Conservation (phyloP, 2,888 invertebrate species). For the Yponomeuta evonymella region DNA sequence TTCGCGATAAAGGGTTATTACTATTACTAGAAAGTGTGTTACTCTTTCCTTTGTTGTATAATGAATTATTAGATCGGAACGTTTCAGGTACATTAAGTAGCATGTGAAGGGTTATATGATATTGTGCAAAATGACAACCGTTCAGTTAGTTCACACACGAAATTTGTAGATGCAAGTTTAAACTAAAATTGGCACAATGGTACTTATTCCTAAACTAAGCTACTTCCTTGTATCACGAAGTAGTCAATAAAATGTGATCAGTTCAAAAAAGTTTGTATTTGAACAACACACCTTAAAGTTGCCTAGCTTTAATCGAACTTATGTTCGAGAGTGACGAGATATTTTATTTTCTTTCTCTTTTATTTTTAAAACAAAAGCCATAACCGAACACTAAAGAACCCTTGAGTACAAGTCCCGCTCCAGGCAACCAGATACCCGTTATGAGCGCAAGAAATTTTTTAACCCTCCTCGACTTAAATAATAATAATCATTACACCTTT, state of each 20-base stretch:
- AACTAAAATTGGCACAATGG: not conserved
- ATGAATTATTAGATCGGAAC: conserved; percentile 75
- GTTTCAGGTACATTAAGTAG: conserved; percentile 73
- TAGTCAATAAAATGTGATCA: no score
- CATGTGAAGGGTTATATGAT: conserved; percentile 65
- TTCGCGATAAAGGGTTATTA: conserved; percentile 67
- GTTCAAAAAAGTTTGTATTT: no score
- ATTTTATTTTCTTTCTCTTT: no score
- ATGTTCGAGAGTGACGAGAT: no score
- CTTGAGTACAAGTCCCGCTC: conserved; percentile 25
- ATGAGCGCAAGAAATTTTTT: conserved; percentile 48
- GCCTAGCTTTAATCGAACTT: no score
- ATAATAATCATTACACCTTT: conserved; percentile 67
- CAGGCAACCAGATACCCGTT: conserved; percentile 54
- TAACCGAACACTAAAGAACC: not conserved
- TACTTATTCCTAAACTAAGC: no score
- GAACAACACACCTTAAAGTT: no score
- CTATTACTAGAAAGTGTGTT: conserved; percentile 67
- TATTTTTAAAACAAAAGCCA: not conserved
- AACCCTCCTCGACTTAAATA: conserved; percentile 48
- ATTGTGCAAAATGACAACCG: conserved; percentile 61
- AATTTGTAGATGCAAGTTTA: conserved; percentile 20
- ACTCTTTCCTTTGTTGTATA: conserved; percentile 67
- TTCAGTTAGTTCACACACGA: conserved; percentile 67
- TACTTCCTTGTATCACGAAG: no score